These are phyloP conservation scores for Sabellastarte sp. DNA, from an alignment of 2,888 invertebrate genomes.

Conservation along the genomic window DNA sequence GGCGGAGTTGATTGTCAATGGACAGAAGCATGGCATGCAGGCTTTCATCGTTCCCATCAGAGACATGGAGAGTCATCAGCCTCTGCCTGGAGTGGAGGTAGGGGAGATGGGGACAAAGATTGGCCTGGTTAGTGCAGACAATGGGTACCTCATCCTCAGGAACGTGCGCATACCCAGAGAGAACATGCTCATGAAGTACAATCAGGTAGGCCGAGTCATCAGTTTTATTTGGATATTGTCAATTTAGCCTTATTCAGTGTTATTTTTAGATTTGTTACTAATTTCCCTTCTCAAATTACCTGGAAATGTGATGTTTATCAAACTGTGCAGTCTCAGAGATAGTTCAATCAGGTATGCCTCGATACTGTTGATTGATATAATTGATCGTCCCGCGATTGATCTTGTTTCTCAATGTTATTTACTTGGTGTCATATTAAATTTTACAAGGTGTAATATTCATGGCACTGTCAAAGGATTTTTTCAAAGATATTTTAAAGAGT, in stretches of 20 bases:
- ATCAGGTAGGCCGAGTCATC: conserved; percentile 8
- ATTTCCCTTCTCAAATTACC: too few species aligned
- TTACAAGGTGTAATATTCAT: too few species aligned
- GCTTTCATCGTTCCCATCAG: conserved; percentile 89
- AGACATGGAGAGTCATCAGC: conserved; percentile 82
- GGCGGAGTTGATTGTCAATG: conserved; percentile 83
- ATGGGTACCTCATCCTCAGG: conserved; percentile 87
- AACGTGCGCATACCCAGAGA: conserved; percentile 76
- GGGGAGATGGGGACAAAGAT: conserved; percentile 95
- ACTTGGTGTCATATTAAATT: background rate
- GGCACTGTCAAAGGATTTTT: too few species aligned
- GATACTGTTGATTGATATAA: too few species aligned
- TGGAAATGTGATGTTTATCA: too few species aligned
- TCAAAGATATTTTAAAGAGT: too few species aligned
- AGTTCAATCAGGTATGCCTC: too few species aligned
- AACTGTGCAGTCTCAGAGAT: too few species aligned
- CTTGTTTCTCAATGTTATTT: background rate
- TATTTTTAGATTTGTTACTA: too few species aligned
- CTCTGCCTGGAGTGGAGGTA: conserved; percentile 76
- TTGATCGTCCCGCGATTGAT: too few species aligned
- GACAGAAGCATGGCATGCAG: conserved; percentile 83
- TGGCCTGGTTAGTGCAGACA: conserved; percentile 88
- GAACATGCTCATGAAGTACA: conserved; percentile 26
- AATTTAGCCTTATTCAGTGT: too few species aligned
- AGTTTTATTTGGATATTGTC: too few species aligned